Percentiles rank a stretch among this genome's conserved stretches.
phyloP scores from a whole-genome alignment of 92 coral and sea anemone species.

The Heliopora coerulea region DNA sequence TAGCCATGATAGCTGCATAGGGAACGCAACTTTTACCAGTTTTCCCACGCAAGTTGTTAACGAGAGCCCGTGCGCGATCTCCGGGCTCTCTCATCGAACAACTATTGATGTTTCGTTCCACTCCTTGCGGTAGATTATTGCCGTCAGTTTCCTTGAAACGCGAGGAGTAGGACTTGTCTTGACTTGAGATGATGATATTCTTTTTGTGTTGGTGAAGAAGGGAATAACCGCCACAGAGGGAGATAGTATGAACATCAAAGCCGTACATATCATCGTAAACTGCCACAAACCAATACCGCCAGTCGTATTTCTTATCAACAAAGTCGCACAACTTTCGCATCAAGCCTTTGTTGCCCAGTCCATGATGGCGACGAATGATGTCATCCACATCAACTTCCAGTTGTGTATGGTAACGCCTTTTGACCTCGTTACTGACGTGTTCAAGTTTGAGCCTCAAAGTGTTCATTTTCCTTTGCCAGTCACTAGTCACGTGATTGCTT shows the following conservation, averaged over 20 bases:
- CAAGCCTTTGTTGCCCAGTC: not conserved
- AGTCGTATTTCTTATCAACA: constrained; percentile 1
- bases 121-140: not conserved
- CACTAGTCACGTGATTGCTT: not conserved
- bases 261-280: constrained; percentile 18
- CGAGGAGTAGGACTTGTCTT: not conserved
- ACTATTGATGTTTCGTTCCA: not conserved
- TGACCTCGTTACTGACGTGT: not conserved
- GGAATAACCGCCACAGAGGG: too few relatives aligned
- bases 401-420: not conserved
- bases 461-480: not conserved
- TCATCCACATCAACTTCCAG: not conserved
- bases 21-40: not conserved
- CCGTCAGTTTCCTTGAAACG: not conserved
- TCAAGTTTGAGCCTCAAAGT: not conserved
- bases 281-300: constrained; percentile 17
- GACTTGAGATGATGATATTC: not conserved
- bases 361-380: not conserved
- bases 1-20: not conserved
- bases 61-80: not conserved
- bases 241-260: too few relatives aligned
- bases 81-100: not conserved
- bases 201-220: too few relatives aligned
- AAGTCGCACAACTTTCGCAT: constrained; percentile 8
- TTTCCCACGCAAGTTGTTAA: not conserved